Percentiles rank a stretch among this genome's conserved stretches.
phyloP scores from a whole-genome alignment of 2,797 vertebrate species.

The Sebastes hubbsi region DNA sequence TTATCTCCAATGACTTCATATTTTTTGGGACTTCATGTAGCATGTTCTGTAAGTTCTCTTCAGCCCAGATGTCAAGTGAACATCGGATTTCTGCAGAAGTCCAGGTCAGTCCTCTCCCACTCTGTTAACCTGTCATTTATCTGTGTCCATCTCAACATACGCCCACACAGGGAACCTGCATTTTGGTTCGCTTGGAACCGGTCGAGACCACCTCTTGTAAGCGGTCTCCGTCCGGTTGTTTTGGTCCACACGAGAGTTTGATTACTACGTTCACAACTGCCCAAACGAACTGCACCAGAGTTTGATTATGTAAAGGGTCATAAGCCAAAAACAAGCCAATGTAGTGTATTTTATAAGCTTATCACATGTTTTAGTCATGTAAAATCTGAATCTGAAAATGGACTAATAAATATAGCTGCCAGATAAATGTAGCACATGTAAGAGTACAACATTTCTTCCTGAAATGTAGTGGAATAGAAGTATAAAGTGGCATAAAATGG shows the following conservation, averaged over 20 bases:
- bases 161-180: rapidly evolving
- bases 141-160: too few relatives aligned
- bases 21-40: too few relatives aligned
- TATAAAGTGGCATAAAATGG: not conserved
- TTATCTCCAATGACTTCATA: too few relatives aligned
- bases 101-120: too few relatives aligned
- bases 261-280: too few relatives aligned
- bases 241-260: too few relatives aligned
- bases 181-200: rapidly evolving
- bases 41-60: too few relatives aligned
- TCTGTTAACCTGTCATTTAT: too few relatives aligned
- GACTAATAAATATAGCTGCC: not conserved
- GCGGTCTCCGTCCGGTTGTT: too few relatives aligned
- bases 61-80: too few relatives aligned
- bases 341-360: not conserved
- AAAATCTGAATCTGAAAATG: not conserved
- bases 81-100: too few relatives aligned
- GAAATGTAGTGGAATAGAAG: not conserved
- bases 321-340: not conserved
- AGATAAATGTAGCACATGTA: not conserved
- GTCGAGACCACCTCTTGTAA: rapidly evolving
- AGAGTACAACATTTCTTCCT: not conserved
- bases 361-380: not conserved
- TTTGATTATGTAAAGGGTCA: not conserved
- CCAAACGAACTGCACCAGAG: too few relatives aligned